phyloP scores from a whole-genome alignment of 1,140 invertebrate genomes.

The Drosophila sucinea region DNA sequence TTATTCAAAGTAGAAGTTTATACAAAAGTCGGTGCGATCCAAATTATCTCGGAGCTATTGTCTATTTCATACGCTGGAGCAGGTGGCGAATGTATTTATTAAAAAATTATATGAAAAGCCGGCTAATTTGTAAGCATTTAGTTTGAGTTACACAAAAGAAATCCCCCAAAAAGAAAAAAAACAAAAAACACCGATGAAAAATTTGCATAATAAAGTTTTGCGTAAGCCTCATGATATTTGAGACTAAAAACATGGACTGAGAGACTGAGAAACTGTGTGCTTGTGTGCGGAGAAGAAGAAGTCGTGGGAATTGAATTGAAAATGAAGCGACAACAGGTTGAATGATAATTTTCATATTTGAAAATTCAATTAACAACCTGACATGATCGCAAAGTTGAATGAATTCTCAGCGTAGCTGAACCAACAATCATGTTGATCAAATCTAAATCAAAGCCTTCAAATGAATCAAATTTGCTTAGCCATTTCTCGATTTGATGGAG shows the following conservation, averaged over 20 bases:
- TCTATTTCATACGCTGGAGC: constrained; percentile 54
- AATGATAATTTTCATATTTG: constrained; percentile 29
- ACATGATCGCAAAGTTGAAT: neutral
- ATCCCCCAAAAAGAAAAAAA: constrained; percentile 12
- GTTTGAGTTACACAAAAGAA: constrained; percentile 40
- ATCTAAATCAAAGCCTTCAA: neutral
- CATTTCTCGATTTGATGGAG: neutral
- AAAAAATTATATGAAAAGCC: constrained; percentile 31
- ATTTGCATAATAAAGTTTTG: constrained; percentile 72
- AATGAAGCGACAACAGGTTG: constrained; percentile 46
- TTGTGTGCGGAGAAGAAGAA: neutral
- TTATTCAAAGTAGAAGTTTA: too few species aligned
- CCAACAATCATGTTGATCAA: neutral
- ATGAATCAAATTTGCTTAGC: neutral
- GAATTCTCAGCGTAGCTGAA: neutral
- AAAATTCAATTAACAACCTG: constrained; percentile 27
- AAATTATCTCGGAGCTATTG: neutral
- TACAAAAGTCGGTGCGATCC: too few species aligned
- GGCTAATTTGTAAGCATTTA: constrained; percentile 71
- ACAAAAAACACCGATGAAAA: neutral
- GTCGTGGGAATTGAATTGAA: constrained; percentile 50
- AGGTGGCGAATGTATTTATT: constrained; percentile 44
- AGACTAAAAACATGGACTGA: constrained; percentile 22
- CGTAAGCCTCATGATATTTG: constrained; percentile 57
- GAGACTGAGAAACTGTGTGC: too few species aligned